Conservation (phyloP, 2,888 invertebrate genomes). For the Netelia fuscicornis region DNA sequence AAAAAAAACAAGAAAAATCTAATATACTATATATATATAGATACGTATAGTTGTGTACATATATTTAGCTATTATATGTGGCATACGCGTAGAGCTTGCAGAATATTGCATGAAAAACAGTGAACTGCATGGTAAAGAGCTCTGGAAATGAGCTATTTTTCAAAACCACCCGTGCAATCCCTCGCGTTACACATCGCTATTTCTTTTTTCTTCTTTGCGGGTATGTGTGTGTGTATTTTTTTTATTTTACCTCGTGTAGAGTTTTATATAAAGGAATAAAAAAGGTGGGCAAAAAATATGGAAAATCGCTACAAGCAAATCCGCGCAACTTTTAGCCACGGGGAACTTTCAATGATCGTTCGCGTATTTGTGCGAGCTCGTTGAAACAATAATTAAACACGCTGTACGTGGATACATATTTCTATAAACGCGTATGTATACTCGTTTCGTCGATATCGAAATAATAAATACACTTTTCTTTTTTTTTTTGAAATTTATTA, state of each 20-base stretch:
- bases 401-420: neutral
- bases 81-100: conserved; percentile 5
- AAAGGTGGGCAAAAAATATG: conserved; percentile 6
- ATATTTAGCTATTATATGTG: neutral
- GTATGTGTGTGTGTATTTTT: no score
- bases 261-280: neutral
- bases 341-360: conserved; percentile 46
- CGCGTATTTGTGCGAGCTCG: neutral
- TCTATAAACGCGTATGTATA: neutral
- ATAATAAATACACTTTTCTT: no score
- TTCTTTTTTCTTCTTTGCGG: neutral
- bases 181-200: neutral
- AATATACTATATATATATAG: conserved; percentile 8
- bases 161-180: conserved; percentile 27
- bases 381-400: conserved; percentile 12
- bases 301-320: conserved; percentile 1
- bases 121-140: conserved; percentile 49
- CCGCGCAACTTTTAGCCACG: conserved; percentile 26
- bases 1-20: conserved; percentile 9
- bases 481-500: no score
- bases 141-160: conserved; percentile 48
- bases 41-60: neutral
- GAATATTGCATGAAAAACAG: conserved; percentile 29
- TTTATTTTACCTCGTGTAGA: no score
- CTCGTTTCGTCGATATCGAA: no score